A percentile compares a stretch with the other conserved stretches of the same genome.
Conservation (phyloP, 2,113 vertebrate species). For the Cyphomyrus plagiostoma region DNA sequence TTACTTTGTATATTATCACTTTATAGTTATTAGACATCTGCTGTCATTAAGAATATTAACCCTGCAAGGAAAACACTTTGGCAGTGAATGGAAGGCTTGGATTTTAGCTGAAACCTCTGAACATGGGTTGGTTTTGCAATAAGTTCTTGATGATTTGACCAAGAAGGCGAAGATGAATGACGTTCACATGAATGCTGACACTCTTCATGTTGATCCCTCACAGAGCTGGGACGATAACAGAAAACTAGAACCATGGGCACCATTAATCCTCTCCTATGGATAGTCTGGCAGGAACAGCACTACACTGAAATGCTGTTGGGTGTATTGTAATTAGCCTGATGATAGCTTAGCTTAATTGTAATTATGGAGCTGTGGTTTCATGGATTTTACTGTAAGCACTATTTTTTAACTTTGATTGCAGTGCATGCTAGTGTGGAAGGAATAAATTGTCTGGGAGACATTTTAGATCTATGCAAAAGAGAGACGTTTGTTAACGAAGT, state of each 20-base stretch:
- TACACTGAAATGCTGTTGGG: slow-evolving; percentile 22
- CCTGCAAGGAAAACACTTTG: background rate
- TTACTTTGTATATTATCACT: background rate
- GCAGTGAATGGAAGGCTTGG: background rate
- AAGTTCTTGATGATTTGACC: background rate
- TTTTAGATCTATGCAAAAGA: background rate
- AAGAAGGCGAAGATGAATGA: background rate
- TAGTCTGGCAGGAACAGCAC: background rate
- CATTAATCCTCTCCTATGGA: slow-evolving; percentile 2
- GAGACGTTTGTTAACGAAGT: background rate
- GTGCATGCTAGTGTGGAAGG: background rate
- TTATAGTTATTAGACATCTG: background rate
- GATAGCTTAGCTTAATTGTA: slow-evolving; percentile 34
- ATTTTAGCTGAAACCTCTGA: background rate
- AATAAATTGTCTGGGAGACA: background rate
- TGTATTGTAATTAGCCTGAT: slow-evolving; percentile 30
- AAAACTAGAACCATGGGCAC: background rate
- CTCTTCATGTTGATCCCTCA: background rate
- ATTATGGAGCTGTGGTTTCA: slow-evolving; percentile 24
- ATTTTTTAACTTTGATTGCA: background rate
- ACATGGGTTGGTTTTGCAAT: background rate
- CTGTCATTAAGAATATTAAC: background rate
- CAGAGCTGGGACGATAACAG: background rate
- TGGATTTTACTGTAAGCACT: slow-evolving; percentile 12
- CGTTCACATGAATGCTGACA: background rate